Percentiles rank a stretch among this genome's conserved stretches.
Conservation (phyloP, 53 echinoderm and acorn worm species). For the Henricia sp. region DNA sequence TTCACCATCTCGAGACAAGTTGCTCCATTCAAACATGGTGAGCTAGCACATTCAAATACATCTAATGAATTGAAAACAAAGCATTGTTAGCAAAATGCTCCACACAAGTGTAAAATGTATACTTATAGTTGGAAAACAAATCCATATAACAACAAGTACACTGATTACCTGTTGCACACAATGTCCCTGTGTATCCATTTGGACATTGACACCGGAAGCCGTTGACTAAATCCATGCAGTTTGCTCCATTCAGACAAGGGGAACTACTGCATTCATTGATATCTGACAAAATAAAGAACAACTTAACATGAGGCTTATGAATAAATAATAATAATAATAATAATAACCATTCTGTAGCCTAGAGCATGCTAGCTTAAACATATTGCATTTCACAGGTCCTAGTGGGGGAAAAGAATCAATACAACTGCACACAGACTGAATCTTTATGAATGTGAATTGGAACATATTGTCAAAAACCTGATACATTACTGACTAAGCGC, state of each 20-base stretch:
- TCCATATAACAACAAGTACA: not conserved
- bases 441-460: no score
- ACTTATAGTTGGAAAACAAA: no score
- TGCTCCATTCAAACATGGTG: constrained; percentile 36
- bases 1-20: constrained; percentile 31
- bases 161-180: constrained; percentile 57
- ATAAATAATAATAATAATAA: no score
- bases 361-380: no score
- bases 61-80: not conserved
- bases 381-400: no score
- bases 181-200: constrained; percentile 31
- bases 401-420: no score
- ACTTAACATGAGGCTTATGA: no score
- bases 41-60: constrained; percentile 2
- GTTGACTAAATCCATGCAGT: constrained; percentile 3
- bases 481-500: no score
- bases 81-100: not conserved
- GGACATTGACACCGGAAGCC: constrained; percentile 25
- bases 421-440: no score
- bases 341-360: no score
- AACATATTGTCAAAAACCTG: no score
- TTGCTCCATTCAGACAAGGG: constrained; percentile 55
- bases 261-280: not conserved
- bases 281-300: no score
- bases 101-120: not conserved